phyloP scores from a whole-genome alignment of 2,797 vertebrate genomes.

The Etheostoma perlongum region DNA sequence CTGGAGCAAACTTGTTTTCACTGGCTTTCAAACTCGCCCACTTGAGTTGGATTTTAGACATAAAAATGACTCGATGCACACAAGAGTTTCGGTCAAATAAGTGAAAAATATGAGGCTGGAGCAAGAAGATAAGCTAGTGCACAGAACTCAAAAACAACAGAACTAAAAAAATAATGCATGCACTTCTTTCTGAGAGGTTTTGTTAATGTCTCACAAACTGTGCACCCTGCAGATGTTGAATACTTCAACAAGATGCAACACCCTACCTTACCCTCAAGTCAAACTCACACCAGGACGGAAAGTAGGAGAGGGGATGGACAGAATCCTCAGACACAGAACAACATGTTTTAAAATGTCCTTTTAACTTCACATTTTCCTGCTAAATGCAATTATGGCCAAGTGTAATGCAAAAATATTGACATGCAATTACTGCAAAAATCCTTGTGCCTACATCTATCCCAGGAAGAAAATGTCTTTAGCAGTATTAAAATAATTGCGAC shows the following conservation, averaged over 20 bases:
- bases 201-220: slow-evolving; percentile 32
- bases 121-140: not conserved
- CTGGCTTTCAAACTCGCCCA: slow-evolving; percentile 25
- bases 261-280: slow-evolving; percentile 7
- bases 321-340: slow-evolving; percentile 8
- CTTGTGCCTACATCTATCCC: not conserved
- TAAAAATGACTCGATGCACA: slow-evolving; percentile 40
- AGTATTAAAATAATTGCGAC: not conserved
- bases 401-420: not conserved
- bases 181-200: slow-evolving; percentile 16
- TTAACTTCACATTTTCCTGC: slow-evolving; percentile 5
- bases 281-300: slow-evolving; percentile 22
- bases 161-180: slow-evolving; percentile 7
- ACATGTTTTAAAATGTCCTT: not conserved
- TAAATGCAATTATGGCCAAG: not conserved
- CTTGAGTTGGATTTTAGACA: slow-evolving; percentile 25
- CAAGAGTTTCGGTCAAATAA: slow-evolving; percentile 13
- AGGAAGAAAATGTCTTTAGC: not conserved
- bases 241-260: slow-evolving; percentile 30
- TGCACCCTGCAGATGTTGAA: slow-evolving; percentile 38
- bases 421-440: not conserved
- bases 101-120: not conserved
- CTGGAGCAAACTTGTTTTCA: slow-evolving; percentile 22
- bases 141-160: slow-evolving; percentile 9
- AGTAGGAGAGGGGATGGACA: slow-evolving; percentile 4